Evolutionary conservation across 1,140 invertebrate genomes (phyloP).

Genomic region (Scaptomyza montana): DNA sequence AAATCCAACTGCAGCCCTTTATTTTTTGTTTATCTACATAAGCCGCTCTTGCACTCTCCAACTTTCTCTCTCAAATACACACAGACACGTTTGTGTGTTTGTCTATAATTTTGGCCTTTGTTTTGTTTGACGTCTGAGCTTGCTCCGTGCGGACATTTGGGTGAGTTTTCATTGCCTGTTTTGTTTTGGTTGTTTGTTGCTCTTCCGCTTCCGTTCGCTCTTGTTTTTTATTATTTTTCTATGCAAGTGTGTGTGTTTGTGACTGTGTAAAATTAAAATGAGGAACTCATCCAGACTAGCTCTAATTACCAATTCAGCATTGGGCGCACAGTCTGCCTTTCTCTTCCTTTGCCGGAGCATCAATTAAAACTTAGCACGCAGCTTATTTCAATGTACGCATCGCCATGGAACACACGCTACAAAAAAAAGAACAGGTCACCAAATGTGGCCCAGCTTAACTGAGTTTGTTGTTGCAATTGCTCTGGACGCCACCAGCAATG

Average conservation of each 20-base stretch:
- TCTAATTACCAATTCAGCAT: slow-evolving; percentile 50
- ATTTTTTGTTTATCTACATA: slow-evolving; percentile 14
- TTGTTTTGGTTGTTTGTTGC: slow-evolving; percentile 9
- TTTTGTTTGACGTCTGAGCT: slow-evolving; percentile 14
- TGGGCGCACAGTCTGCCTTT: background rate
- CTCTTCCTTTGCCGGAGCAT: slow-evolving; percentile 27
- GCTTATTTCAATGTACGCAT: slow-evolving; percentile 15
- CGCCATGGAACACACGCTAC: background rate
- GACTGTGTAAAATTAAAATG: background rate
- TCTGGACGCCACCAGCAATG: background rate
- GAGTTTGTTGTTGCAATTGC: background rate
- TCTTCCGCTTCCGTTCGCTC: slow-evolving; percentile 27
- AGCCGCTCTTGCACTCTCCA: background rate
- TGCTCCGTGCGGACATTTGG: slow-evolving; percentile 1
- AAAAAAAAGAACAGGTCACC: background rate
- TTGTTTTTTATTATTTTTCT: slow-evolving; percentile 17
- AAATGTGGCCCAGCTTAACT: background rate
- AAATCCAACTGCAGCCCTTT: slow-evolving; percentile 25
- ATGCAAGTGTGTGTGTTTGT: background rate
- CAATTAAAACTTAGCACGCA: slow-evolving; percentile 42
- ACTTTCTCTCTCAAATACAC: background rate
- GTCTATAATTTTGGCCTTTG: slow-evolving; percentile 27
- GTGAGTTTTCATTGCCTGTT: background rate
- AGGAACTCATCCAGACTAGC: slow-evolving; percentile 10
- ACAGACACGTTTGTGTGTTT: slow-evolving; percentile 19